Evolutionary conservation across 2,888 invertebrate genomes (phyloP).

Genomic region (Furcula furcula): DNA sequence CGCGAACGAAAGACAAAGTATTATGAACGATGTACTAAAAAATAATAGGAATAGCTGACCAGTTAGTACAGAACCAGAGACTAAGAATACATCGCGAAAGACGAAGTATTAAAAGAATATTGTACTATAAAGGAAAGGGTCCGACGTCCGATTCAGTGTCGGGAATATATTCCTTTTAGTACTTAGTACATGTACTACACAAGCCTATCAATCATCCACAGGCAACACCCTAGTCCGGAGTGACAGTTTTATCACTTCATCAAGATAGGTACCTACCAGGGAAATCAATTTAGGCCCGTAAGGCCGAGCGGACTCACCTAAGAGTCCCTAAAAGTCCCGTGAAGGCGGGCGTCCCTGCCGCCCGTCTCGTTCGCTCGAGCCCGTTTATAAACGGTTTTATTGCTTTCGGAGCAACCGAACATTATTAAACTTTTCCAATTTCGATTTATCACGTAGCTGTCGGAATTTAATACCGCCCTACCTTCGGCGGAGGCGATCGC

Average conservation of each 20-base stretch:
- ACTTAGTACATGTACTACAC: too few relatives aligned
- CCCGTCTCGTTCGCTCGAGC: slow-evolving; percentile 79
- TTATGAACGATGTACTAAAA: too few relatives aligned
- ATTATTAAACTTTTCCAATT: slow-evolving; percentile 83
- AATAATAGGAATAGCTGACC: too few relatives aligned
- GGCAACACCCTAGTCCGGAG: slow-evolving; percentile 35
- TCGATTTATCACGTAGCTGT: slow-evolving; percentile 83
- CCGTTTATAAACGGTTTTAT: slow-evolving; percentile 83
- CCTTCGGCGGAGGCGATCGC: slow-evolving; percentile 81
- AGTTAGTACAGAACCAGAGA: too few relatives aligned
- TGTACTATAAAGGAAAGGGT: too few relatives aligned
- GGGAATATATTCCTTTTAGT: too few relatives aligned
- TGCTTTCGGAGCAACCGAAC: slow-evolving; percentile 83
- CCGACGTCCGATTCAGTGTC: too few relatives aligned
- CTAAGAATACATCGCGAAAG: too few relatives aligned
- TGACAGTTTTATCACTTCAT: slow-evolving; percentile 70
- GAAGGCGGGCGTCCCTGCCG: slow-evolving; percentile 75
- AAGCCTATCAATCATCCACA: too few relatives aligned
- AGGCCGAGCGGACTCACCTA: slow-evolving; percentile 69
- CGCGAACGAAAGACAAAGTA: too few relatives aligned
- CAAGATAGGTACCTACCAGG: slow-evolving; percentile 67
- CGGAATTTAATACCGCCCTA: slow-evolving; percentile 83
- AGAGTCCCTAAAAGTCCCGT: slow-evolving; percentile 76
- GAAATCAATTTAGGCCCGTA: slow-evolving; percentile 73
- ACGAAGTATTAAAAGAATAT: too few relatives aligned